Evolutionary conservation across 2,888 invertebrate genomes (phyloP), one percentile per base, ranked within the genome.

Genomic region (Aspidiotus destructor): DNA sequence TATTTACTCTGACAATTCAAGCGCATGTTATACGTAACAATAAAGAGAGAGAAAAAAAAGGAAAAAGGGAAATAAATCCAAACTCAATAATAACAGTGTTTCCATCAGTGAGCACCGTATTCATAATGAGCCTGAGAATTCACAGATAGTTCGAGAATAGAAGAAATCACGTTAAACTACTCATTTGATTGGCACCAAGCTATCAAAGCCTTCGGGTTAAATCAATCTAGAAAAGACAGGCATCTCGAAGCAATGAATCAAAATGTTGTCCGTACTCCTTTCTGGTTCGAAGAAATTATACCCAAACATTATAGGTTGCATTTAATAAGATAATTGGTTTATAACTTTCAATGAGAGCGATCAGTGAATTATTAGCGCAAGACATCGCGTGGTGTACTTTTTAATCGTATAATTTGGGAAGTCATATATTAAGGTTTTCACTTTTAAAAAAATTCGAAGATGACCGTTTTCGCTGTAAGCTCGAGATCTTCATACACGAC

Each of bases 151-250:
- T 7, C 41, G 17, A 58, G 63, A 55, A 63, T 62, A 41, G 63
- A 63, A 28, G 53, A 48, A 63, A 63, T 63, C 67, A 67, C 58
- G 60, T 60, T 67, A 67, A 67, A 67, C 67, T 58, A 57, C 58
- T 60, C 67, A 67, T 67, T 67, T 67, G 67, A 67, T 67, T 67
- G 67, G 67, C 67, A 67, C 67, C 67, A 58, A 58, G 57, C 67
- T 57, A 67, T 67, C 67, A 48, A 67, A 67, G 67, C 67, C 67
- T 67, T 67, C 67, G 67, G 67, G 67, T 67, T n/a, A 67, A 67
- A 67, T 67, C 67, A 67, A 67, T 67, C 67, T 67, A 48, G 44
- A 67, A 48, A 58, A 67, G 67, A 67, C 67, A 67, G 67, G 67
- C 67, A 57, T 67, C 58, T 67, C 48, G 67, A 42, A 67, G 67